Conservation (phyloP, 2,888 invertebrate species). For the Lepidonotus clava region DNA sequence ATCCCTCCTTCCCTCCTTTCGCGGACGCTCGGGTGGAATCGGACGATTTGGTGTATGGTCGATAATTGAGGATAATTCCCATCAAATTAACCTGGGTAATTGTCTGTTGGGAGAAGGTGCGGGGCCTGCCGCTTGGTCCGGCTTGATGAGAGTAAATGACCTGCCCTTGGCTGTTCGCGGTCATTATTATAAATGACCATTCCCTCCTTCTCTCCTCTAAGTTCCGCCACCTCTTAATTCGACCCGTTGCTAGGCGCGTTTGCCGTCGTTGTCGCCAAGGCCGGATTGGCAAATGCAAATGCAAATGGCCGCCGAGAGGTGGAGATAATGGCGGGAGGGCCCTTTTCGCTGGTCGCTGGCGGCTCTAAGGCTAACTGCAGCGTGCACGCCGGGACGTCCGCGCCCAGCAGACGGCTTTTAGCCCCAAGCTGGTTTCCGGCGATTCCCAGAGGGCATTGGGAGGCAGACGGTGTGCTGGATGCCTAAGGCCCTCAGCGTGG, state of each 20-base stretch:
- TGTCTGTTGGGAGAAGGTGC: not conserved
- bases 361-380: too few species aligned
- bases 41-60: not conserved
- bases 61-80: slow-evolving; percentile 16
- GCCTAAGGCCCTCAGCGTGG: not conserved
- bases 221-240: too few species aligned
- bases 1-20: too few species aligned
- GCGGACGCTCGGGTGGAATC: not conserved
- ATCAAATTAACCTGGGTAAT: not conserved
- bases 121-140: not conserved
- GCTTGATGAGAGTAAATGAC: not conserved
- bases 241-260: too few species aligned
- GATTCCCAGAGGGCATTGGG: not conserved
- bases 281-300: too few species aligned
- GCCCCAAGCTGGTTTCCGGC: not conserved
- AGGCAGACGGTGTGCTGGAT: not conserved
- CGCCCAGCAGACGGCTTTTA: not conserved
- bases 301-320: too few species aligned
- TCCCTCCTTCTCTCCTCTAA: too few species aligned
- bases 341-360: too few species aligned
- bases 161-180: too few species aligned
- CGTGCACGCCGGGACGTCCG: not conserved
- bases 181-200: too few species aligned
- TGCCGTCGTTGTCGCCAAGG: too few species aligned
- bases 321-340: too few species aligned